Conservation (phyloP, 2,888 invertebrate genomes). For the Xylocampa areola region DNA sequence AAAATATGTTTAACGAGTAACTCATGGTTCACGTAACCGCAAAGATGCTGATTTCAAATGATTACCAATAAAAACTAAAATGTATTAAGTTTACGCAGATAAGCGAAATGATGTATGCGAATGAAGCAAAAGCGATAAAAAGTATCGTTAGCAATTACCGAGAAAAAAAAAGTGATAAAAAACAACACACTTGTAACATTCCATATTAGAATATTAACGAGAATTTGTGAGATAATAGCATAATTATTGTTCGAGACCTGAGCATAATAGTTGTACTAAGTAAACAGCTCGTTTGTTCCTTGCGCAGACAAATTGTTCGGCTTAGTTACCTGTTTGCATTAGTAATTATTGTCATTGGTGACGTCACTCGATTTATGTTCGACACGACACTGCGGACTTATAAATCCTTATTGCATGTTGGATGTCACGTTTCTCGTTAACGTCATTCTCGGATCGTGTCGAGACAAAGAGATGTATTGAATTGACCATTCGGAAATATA, state of each 20-base stretch:
- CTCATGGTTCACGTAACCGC: constrained; percentile 12
- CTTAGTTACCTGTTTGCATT: constrained; percentile 51
- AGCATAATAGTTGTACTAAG: constrained; percentile 57
- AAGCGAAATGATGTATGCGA: constrained; percentile 48
- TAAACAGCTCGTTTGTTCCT: constrained; percentile 58
- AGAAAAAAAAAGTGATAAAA: constrained; percentile 53
- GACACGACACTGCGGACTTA: constrained; percentile 44
- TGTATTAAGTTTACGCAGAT: constrained; percentile 45
- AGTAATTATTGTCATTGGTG: constrained; percentile 54
- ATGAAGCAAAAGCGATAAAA: constrained; percentile 47
- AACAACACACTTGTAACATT: constrained; percentile 56
- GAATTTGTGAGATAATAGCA: constrained; percentile 72
- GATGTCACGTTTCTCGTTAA: constrained; percentile 54
- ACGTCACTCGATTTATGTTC: constrained; percentile 53
- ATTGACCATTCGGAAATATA: constrained; percentile 21
- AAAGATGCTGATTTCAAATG: constrained; percentile 13
- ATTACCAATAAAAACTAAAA: constrained; percentile 29
- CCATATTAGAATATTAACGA: constrained; percentile 70
- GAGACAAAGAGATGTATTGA: constrained; percentile 41
- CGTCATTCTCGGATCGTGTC: constrained; percentile 47
- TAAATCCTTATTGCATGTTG: constrained; percentile 51
- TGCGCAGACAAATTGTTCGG: constrained; percentile 56
- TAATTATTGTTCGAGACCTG: constrained; percentile 70
- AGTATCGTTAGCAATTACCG: constrained; percentile 41
- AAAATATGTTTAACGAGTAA: no score